Evolutionary conservation across 1,140 invertebrate genomes (phyloP), one percentile per base, ranked within the genome.

Genomic region (Copidosoma floridanum): DNA sequence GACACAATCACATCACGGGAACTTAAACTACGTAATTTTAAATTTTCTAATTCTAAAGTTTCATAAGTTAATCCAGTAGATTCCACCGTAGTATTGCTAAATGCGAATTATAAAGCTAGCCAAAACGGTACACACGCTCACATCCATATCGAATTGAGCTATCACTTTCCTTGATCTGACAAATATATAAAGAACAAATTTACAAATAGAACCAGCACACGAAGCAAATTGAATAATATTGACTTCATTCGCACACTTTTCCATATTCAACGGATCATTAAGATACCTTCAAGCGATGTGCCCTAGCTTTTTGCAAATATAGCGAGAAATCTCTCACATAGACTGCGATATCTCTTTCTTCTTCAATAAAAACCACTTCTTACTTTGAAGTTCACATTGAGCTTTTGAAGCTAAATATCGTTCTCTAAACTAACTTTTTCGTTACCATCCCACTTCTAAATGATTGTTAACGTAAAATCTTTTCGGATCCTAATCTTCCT

Each of bases 81-180:
- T 8, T 21, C n/a, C 1, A 61, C 47, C 1, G 29, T 21, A 7
- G n/a, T n/a, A n/a, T n/a, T 51, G 11, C 44, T 59, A 53, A 66
- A 66, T 2, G 48, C 38, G 21, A 10, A 66, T 40, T 46, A 66
- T 59, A 56, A 46, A 56, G 32, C 50, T 46, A 4, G 66, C 54
- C 35, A 54, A 64, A 6, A 67, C 65, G 0, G 60, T 67, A 46
- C 47, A 61, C 7, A 61, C 58, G 11, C 54, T 58, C n/a, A 58
- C 62, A 2, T 62, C 62, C 43, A 62, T 59, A 46, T n/a, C n/a
- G n/a, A n/a, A n/a, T n/a, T n/a, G n/a, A n/a, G n/a, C n/a, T n/a
- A n/a, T n/a, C n/a, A n/a, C 61, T 56, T 20, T 24, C 24, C 26
- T 2, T 11, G 29, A 32, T 2, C 44, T 37, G 4, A 67, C 32